Evolutionary conservation across 2,888 invertebrate species (phyloP), one percentile per base, ranked within the genome.

Genomic region (Ethmia dodecea): DNA sequence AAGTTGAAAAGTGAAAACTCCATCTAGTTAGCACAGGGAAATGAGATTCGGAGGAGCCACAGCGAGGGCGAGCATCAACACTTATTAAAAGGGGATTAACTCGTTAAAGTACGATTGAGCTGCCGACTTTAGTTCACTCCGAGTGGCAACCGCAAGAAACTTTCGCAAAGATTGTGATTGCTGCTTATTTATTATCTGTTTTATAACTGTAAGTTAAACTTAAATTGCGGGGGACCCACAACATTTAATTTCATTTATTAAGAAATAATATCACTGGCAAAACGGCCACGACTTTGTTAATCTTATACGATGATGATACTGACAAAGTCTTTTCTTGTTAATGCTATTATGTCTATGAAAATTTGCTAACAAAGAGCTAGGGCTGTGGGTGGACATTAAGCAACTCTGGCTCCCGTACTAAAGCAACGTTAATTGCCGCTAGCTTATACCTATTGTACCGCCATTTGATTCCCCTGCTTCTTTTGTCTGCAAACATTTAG

Each of bases 61-160:
- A 38, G 44, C 35, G 38, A 57, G 57, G 62, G 46, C 45, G 62
- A 70, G 66, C 73, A 77, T 79, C 73, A 77, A 75, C 76, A 78
- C 76, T 80, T 77, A 80, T 77, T 80, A 78, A 80, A 80, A 74
- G 64, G 59, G 66, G 70, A 77, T 78, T 77, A 81, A 81, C 77
- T 81, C 78, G 65, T 78, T 74, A 73, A 78, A 81, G 69, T 79
- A 66, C 72, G 71, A 79, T 78, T 74, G 70, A 79, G 79, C 66
- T 79, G 70, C 52, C 33, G 55, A 60, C 43, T 69, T 60, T n/a
- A n/a, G 18, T 18, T 5, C 44, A 50, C 39, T 35, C 35, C 47
- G 52, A 62, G 52, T 49, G 55, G 54, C 55, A 56, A 56, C 60
- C 55, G 55, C 58, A 45, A 37, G 38, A 45, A 57, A 68, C 60